Base-by-base conservation (phyloP, 1,140 invertebrate genomes). In the Wasmannia auropunctata region DNA sequence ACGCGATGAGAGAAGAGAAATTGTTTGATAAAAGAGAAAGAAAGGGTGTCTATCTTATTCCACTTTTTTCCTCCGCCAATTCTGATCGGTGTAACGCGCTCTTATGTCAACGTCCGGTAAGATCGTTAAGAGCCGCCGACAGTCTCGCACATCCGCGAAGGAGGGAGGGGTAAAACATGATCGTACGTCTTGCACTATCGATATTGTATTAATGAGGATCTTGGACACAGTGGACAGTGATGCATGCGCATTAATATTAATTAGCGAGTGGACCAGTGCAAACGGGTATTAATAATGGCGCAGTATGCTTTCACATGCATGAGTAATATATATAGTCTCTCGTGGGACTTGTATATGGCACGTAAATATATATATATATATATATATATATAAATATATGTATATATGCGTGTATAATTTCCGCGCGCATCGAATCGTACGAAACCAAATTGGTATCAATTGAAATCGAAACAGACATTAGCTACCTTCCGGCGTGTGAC, bases 201-300 rank as follows among this genome's bases (percentile, higher is more conserved):
- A 85, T 86, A 67, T 49, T 77, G 88, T 90, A 93, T 93, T 94
- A 93, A 92, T 93, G 62, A 91, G 87, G 92, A 90, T 87, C 87
- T 83, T 89, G 76, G 91, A 89, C 62, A 67, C 65, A 83, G 65
- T 72, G 87, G 81, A 86, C 85, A 90, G 90, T 88, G 91, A 86
- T 95, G 92, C 95, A 96, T 96, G 95, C 95, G 95, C 93, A 93
- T 95, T 95, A 95, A 95, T 95, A 95, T 94, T 93, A 93, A 95
- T 95, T 95, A 95, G 93, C 91, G 65, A 92, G 88, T 94, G 93
- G 85, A 91, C 91, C 86, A 90, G 86, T 87, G 87, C 87, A 31
- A 91, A 91, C 85, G 89, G 74, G 65, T 92, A 94, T 92, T 92
- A 93, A 94, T 94, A 76, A 90, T 92, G 91, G 91, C 75, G 83